Evolutionary conservation across 2,888 invertebrate genomes (phyloP), one percentile per base, ranked within the genome.

Genomic region (Argyresthia goedartella): DNA sequence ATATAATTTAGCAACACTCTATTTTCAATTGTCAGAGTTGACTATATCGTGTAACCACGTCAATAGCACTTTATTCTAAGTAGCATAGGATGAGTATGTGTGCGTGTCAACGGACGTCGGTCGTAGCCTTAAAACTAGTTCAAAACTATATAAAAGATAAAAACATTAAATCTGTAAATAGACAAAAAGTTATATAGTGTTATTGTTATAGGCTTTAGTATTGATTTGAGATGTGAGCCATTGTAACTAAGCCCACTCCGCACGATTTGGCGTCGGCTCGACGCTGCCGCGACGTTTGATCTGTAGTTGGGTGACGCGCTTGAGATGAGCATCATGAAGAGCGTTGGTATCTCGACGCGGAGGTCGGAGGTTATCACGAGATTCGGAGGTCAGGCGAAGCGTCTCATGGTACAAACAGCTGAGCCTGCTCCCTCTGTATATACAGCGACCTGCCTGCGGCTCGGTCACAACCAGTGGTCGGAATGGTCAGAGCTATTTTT

Each of bases 71-170:
- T 52, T 63, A 58, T 59, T 62, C 2, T 25, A 25, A 25, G 58
- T 75, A 73, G 69, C 56, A 66, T 77, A 76, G 69, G 60, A 64
- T 65, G 69, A 77, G 66, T 68, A 64, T 69, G 76, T 79, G 78
- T 78, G 78, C 73, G 75, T 80, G 76, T 79, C 75, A 67, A 64
- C 69, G 74, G 74, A 78, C 72, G 73, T 78, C 76, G 82, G 73
- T 78, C 76, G 82, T 85, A 86, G 86, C 85, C 85, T 86, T 86
- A 86, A 76, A 80, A 80, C 78, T 86, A 85, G 86, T 86, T 85
- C 86, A 85, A 86, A 86, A 82, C 81, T 85, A 82, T 74, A 74
- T 67, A 72, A 69, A 75, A 51, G n/a, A 42, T 70, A 65, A 66
- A 69, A 73, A 70, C 65, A 60, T 63, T 66, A 66, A 65, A 69